These are phyloP conservation scores for Rhagophthalmus giganteus DNA, from an alignment of 2,888 invertebrate genomes.

Conservation along the genomic window DNA sequence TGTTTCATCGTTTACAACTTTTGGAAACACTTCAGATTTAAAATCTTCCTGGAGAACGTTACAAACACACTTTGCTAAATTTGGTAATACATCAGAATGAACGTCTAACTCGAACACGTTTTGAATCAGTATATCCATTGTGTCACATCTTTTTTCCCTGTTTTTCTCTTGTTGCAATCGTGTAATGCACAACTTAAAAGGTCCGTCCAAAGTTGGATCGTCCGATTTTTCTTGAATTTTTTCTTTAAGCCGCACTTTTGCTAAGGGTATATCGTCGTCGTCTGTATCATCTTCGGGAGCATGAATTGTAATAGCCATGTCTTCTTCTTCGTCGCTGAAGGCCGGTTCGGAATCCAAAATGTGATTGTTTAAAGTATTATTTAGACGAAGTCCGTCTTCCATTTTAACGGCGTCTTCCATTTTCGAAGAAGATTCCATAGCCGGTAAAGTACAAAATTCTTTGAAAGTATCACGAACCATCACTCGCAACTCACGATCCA, in stretches of 20 bases:
- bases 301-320: constrained; percentile 53
- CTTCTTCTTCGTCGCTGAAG: constrained; percentile 87
- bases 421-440: constrained; percentile 59
- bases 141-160: constrained; percentile 63
- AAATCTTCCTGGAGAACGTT: constrained; percentile 60
- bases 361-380: constrained; percentile 53
- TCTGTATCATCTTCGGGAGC: constrained; percentile 66
- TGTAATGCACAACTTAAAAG: constrained; percentile 60
- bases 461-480: constrained; percentile 89
- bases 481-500: constrained; percentile 80
- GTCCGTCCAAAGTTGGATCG: constrained; percentile 58
- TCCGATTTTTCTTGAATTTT: constrained; percentile 50
- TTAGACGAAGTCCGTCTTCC: constrained; percentile 40
- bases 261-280: constrained; percentile 76
- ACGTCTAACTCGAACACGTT: constrained; percentile 64
- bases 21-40: constrained; percentile 56
- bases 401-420: constrained; percentile 41
- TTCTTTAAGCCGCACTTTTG: constrained; percentile 72
- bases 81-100: constrained; percentile 62
- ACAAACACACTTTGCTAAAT: constrained; percentile 63
- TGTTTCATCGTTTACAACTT: constrained; percentile 63
- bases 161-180: constrained; percentile 63
- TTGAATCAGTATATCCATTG: constrained; percentile 67
- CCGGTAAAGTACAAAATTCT: constrained; percentile 76
- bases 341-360: constrained; percentile 68